phyloP scores from a whole-genome alignment of 2,113 vertebrate genomes.

The Malaclemys terrapin region DNA sequence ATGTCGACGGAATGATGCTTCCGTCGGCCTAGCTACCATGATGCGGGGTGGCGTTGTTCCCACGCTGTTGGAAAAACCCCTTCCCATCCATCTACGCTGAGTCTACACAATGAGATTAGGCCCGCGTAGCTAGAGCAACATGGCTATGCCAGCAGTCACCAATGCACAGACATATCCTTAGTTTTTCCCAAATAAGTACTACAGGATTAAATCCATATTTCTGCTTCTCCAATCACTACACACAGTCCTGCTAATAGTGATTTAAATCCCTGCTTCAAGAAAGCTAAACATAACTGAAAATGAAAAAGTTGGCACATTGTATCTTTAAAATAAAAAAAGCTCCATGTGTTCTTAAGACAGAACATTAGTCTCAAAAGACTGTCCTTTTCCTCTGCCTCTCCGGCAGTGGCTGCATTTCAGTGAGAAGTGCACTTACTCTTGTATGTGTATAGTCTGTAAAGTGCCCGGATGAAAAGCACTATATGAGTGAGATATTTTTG shows the following conservation, averaged over 20 bases:
- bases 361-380: neutral
- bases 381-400: neutral
- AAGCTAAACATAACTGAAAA: neutral
- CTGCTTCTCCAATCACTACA: neutral
- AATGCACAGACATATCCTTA: neutral
- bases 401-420: neutral
- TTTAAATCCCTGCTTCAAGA: constrained; percentile 12
- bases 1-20: neutral
- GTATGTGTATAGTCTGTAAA: neutral
- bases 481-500: neutral
- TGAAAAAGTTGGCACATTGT: neutral
- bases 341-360: neutral
- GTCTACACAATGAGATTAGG: neutral
- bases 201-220: neutral
- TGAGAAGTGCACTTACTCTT: neutral
- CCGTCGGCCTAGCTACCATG: neutral
- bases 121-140: neutral
- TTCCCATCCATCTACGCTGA: neutral
- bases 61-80: neutral
- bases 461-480: neutral
- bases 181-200: neutral
- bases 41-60: rapidly evolving
- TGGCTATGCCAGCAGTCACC: neutral
- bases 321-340: neutral
- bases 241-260: neutral